Conservation (phyloP, 2,888 invertebrate species). For the Nasonovia ribisnigri region DNA sequence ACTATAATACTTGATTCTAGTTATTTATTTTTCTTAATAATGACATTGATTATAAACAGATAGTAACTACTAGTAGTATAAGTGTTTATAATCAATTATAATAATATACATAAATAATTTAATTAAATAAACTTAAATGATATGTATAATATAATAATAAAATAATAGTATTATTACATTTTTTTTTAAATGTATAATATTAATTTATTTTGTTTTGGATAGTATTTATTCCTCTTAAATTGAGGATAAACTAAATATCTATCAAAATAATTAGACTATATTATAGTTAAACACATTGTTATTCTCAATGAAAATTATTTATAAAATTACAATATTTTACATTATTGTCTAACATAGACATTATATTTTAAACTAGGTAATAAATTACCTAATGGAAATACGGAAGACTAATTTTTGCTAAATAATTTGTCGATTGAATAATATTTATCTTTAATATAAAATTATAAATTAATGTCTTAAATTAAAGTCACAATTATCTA, state of each 20-base stretch:
- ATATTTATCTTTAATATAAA: slow-evolving; percentile 55
- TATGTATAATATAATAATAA: background rate
- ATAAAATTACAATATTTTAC: slow-evolving; percentile 48
- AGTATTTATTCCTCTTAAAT: background rate
- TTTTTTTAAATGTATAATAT: slow-evolving; percentile 3
- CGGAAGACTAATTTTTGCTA: slow-evolving; percentile 43
- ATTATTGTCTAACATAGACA: slow-evolving; percentile 51
- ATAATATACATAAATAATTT: background rate
- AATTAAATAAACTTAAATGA: slow-evolving; percentile 13
- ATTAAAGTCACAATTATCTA: slow-evolving; percentile 49
- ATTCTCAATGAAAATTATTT: slow-evolving; percentile 53
- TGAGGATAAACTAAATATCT: background rate
- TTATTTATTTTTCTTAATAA: background rate
- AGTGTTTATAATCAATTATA: background rate
- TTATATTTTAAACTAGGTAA: slow-evolving; percentile 41
- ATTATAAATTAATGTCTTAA: slow-evolving; percentile 34
- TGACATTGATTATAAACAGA: background rate
- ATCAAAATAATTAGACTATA: slow-evolving; percentile 37
- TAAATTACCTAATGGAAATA: slow-evolving; percentile 48
- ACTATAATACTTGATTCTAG: background rate
- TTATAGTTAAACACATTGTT: slow-evolving; percentile 19
- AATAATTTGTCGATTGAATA: slow-evolving; percentile 55
- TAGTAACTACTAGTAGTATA: background rate
- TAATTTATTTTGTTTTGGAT: background rate
- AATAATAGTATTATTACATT: background rate